phyloP scores from a whole-genome alignment of 1,140 invertebrate genomes.

The Ceratitis capitata region DNA sequence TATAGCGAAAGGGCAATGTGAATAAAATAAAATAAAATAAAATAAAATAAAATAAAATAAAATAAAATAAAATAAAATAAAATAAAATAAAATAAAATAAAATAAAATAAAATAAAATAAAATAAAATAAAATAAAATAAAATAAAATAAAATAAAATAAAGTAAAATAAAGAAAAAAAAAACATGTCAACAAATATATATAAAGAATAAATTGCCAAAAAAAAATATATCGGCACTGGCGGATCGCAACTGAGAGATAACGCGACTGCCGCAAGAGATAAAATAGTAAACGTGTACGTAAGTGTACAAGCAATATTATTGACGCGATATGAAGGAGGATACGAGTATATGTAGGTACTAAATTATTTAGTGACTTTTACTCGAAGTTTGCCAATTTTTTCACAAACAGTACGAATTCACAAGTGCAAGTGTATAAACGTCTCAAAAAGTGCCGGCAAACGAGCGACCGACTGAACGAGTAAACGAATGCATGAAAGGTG shows the following conservation, averaged over 20 bases:
- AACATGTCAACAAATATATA: neutral
- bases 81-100: neutral
- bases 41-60: neutral
- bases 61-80: too few relatives aligned
- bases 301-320: neutral
- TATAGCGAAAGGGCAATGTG: neutral
- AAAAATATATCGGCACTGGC: conserved; percentile 14
- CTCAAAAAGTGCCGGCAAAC: neutral
- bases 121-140: neutral
- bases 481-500: neutral
- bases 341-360: too few relatives aligned
- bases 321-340: neutral
- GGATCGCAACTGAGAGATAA: neutral
- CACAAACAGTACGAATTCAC: neutral
- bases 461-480: neutral
- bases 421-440: neutral
- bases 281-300: neutral
- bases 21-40: neutral
- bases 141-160: neutral
- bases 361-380: neutral
- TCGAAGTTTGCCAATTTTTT: neutral
- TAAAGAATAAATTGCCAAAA: neutral
- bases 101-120: neutral
- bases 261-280: neutral
- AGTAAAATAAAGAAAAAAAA: neutral